Evolutionary conservation across 2,797 vertebrate genomes (phyloP).

Genomic region (Petrocephalus schoutedeni): DNA sequence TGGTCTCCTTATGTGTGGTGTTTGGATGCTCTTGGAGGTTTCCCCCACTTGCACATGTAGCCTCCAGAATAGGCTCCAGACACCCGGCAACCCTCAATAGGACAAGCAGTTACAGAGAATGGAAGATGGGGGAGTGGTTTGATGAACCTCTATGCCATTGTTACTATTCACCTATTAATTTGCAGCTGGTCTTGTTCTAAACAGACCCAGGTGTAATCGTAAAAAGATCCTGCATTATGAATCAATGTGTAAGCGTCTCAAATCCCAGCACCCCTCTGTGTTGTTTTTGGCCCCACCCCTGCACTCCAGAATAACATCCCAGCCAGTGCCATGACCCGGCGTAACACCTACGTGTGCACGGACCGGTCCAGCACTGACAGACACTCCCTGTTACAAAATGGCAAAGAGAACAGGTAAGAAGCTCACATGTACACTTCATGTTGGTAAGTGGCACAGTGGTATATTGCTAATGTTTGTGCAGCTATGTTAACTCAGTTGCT

Average conservation of each 20-base stretch:
- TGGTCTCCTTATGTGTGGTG: neutral
- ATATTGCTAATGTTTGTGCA: neutral
- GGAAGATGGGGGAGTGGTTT: neutral
- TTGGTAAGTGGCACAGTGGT: neutral
- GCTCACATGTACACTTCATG: neutral
- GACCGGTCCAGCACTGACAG: slow-evolving; percentile 78
- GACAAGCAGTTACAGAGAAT: neutral
- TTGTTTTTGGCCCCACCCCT: neutral
- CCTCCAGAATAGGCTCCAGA: neutral
- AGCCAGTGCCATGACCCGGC: slow-evolving; percentile 82
- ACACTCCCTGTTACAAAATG: slow-evolving; percentile 81
- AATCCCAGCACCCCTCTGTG: neutral
- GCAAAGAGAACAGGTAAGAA: slow-evolving; percentile 86
- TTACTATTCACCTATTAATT: neutral
- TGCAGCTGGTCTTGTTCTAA: neutral
- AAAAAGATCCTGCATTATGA: neutral
- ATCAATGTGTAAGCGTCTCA: neutral
- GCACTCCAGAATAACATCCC: slow-evolving; percentile 78
- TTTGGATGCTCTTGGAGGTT: neutral
- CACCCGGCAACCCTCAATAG: neutral
- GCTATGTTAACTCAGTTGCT: neutral
- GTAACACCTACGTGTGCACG: slow-evolving; percentile 88
- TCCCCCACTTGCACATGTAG: no score
- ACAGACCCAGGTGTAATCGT: neutral
- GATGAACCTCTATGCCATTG: neutral